Base-by-base conservation (phyloP, 1,140 invertebrate genomes). In the Palaemon carinicauda region DNA sequence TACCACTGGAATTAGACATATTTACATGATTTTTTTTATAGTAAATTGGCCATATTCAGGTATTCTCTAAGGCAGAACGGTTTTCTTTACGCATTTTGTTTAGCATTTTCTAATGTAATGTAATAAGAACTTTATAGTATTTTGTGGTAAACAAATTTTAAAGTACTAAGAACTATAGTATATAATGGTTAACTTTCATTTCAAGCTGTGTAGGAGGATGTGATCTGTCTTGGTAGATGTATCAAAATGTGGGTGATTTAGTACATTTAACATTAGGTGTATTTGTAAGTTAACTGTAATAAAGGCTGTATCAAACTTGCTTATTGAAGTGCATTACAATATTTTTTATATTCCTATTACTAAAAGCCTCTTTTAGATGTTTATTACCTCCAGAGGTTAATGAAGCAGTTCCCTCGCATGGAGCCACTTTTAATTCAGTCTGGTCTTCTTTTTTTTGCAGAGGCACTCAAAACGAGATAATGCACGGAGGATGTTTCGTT, bases 351-450 rank as follows among this genome's bases (percentile, higher is more conserved):
- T 79, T 85, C 24, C 73, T 82, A 79, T 79, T 78, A 71, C 56
- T 71, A 79, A 79, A 84, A 73, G 80, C 17, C 52, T 52, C 52
- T 71, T 52, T 33, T 80, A 33, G 31, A 73, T 53, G 65, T 41
- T 86, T 60, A 65, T 77, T 79, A 60, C 69, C 84, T 86, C 84
- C 84, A 86, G 84, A 86, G 84, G 78, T 86, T 86, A 86, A 86
- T 60, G 77, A 86, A 86, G 84, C 77, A 80, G 78, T 86, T 86
- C 84, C 84, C 84, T 86, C 69, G 65, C 79, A 71, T 86, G 87
- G 85, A 86, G 78, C 88, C 82, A 88, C 85, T 88, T 74, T 82
- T 88, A 88, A 88, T 88, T 82, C 75, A 88, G 87, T 88, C 87
- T 88, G 75, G 81, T 80, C 81, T 84, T 88, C 87, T 88, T 71